Conservation (phyloP, 2,113 vertebrate species). For the Siniperca knerii region DNA sequence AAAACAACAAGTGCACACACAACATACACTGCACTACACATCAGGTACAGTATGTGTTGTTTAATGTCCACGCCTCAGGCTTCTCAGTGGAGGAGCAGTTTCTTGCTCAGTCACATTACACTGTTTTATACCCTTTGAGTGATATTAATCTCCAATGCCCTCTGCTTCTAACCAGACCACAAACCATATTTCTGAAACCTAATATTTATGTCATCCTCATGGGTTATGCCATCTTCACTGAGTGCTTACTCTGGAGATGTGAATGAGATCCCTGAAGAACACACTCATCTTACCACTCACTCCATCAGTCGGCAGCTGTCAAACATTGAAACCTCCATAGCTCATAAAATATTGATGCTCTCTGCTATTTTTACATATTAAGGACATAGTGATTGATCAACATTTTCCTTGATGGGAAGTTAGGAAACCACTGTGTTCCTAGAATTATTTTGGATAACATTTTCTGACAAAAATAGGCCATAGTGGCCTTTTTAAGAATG, state of each 20-base stretch:
- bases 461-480: background rate
- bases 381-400: background rate
- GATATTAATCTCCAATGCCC: background rate
- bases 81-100: too few relatives aligned
- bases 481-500: background rate
- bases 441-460: background rate
- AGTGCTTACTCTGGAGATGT: slow-evolving; percentile 16
- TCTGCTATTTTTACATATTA: slow-evolving; percentile 37
- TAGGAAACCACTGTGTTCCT: background rate
- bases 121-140: background rate
- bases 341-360: slow-evolving; percentile 21
- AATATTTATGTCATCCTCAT: slow-evolving; percentile 11
- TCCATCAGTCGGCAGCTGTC: slow-evolving; percentile 33
- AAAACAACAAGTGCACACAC: background rate
- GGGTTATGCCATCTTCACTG: background rate
- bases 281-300: background rate
- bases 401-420: background rate
- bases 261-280: slow-evolving; percentile 28
- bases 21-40: background rate
- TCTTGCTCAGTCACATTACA: background rate
- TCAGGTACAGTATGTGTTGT: background rate
- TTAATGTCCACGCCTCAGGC: too few relatives aligned
- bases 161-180: background rate
- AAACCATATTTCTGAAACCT: background rate
- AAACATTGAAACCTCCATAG: slow-evolving; percentile 8